Base-by-base conservation (phyloP, 2,797 vertebrate species). In the Chanos chanos region DNA sequence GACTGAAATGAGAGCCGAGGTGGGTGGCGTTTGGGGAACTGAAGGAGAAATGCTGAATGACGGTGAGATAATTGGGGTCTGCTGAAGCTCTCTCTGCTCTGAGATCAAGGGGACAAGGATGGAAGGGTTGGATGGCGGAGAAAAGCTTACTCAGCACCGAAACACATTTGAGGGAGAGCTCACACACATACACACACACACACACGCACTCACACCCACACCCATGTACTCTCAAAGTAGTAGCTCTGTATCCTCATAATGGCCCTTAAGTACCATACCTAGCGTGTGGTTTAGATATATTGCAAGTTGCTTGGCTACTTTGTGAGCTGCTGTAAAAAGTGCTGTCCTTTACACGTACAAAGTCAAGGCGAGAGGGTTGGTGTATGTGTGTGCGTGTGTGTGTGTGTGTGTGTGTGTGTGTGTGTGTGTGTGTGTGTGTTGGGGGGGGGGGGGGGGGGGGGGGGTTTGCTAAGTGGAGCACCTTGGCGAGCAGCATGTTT, bases 31-130 rank as follows among this genome's bases (percentile, higher is more conserved):
- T 58, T 44, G 77, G 79, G 70, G 69, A 80, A 77, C 76, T 72
- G 81, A 83, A 85, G 80, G 79, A 85, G 81, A 75, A 73, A 78
- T 78, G 58, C 73, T 79, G 82, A 84, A 77, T 81, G 81, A 83
- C 78, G 59, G 68, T 77, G 70, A 61, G 78, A 81, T 87, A 86
- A 89, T 87, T 87, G 83, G 80, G 71, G 78, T 85, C 73, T 69
- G 66, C 72, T 56, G 60, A 68, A 52, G 72, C 70, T 72, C 64
- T 70, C 71, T 77, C 68, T 79, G 79, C 81, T 79, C 63, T 54
- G 8, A 60, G 64, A 64, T 74, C 47, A 67, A 64, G 64, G 62
- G 76, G 79, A 81, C 74, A 69, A 68, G 61, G 59, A 66, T 39
- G 61, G 28, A 53, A 74, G 60, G 51, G 61, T 36, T 75, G 68